These are phyloP conservation scores for Hypsibius dujardini DNA, from an alignment of 1,140 invertebrate species.

Conservation along the genomic window DNA sequence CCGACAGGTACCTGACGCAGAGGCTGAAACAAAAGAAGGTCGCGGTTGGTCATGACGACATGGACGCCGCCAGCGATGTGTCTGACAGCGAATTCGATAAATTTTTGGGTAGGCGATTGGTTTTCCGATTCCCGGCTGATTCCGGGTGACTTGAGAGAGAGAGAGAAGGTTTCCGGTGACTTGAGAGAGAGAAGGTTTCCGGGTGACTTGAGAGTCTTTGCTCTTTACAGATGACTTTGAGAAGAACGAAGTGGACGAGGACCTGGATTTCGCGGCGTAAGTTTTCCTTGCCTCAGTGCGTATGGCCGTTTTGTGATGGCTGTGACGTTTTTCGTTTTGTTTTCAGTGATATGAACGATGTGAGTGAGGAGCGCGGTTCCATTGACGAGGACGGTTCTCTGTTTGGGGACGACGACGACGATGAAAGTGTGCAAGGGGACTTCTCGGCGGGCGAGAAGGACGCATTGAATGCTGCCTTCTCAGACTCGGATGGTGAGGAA, in stretches of 20 bases:
- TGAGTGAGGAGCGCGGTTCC: conserved; percentile 27
- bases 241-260: conserved; percentile 25
- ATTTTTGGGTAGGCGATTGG: conserved; percentile 27
- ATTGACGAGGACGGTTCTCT: conserved; percentile 30
- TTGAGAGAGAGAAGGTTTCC: conserved; percentile 21
- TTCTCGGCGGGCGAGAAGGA: conserved; percentile 18
- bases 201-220: background rate
- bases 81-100: conserved; percentile 65
- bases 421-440: conserved; percentile 4
- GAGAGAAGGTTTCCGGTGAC: too few species aligned
- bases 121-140: conserved; percentile 22
- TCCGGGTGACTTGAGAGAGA: conserved; percentile 21
- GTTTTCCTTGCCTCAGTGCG: background rate
- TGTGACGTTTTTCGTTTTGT: conserved; percentile 25
- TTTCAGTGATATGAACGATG: conserved; percentile 20
- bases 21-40: conserved; percentile 26
- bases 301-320: conserved; percentile 20
- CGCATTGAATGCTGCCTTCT: conserved; percentile 14
- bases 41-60: conserved; percentile 30
- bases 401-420: conserved; percentile 26
- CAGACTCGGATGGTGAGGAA: background rate
- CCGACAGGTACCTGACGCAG: conserved; percentile 32
- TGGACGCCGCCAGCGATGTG: conserved; percentile 56
- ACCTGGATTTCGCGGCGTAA: conserved; percentile 26
- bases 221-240: conserved; percentile 28